Evolutionary conservation across 2,113 vertebrate genomes (phyloP).

Genomic region (Hemicordylus capensis): DNA sequence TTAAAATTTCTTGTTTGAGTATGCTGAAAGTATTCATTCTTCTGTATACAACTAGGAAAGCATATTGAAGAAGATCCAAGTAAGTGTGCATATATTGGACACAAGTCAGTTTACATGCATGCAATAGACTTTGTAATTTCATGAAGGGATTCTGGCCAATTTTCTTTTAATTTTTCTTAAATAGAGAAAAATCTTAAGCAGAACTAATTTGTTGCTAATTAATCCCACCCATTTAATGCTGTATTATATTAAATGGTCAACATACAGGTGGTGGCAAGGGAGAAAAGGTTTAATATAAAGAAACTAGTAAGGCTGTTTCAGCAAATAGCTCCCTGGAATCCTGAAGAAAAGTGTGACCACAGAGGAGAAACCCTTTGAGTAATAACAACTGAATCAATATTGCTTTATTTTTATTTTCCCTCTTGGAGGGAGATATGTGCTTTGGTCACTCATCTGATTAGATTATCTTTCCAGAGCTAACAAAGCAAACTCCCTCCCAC

Average conservation of each 20-base stretch:
- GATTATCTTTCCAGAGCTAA: neutral
- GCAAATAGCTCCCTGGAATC: neutral
- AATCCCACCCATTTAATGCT: neutral
- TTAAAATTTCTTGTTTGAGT: constrained; percentile 15
- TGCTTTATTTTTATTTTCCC: neutral
- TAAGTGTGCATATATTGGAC: neutral
- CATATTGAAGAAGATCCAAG: neutral
- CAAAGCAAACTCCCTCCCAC: neutral
- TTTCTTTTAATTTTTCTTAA: neutral
- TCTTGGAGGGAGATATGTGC: neutral
- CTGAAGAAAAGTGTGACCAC: neutral
- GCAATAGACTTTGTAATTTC: neutral
- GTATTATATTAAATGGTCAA: neutral
- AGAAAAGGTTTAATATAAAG: neutral
- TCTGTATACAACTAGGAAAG: constrained; percentile 28
- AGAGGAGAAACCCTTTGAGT: neutral
- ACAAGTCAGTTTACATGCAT: neutral
- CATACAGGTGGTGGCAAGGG: neutral
- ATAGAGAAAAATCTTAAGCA: neutral
- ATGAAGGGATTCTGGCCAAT: neutral
- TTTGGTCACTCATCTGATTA: neutral
- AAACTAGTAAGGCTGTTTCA: neutral
- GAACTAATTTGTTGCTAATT: neutral
- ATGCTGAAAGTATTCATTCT: constrained; percentile 30
- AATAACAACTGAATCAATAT: neutral